Conservation (phyloP, 1,140 invertebrate species). For the Drosophila arizonae region DNA sequence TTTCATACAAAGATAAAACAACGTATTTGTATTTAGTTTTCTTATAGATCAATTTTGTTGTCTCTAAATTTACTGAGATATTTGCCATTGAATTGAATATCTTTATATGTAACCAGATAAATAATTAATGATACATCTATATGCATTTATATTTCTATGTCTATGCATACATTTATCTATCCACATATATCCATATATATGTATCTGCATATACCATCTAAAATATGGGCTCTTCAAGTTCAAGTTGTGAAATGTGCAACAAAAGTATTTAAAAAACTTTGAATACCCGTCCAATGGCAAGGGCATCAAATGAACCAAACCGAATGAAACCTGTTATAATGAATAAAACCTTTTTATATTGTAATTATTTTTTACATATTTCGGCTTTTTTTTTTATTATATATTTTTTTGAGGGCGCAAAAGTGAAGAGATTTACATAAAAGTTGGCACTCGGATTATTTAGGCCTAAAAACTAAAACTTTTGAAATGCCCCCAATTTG, state of each 20-base stretch:
- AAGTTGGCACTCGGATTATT: slow-evolving; percentile 20
- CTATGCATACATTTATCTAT: too few species aligned
- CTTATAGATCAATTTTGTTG: too few species aligned
- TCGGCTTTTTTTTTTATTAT: slow-evolving; percentile 11
- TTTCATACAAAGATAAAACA: too few species aligned
- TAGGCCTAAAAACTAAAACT: slow-evolving; percentile 36
- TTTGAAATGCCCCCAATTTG: slow-evolving; percentile 52
- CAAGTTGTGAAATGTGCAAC: slow-evolving; percentile 4
- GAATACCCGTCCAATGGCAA: slow-evolving; percentile 25
- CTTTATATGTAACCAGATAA: too few species aligned
- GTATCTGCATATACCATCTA: too few species aligned
- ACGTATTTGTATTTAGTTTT: too few species aligned
- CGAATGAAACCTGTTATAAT: slow-evolving; percentile 61
- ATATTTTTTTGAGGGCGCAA: slow-evolving; percentile 32
- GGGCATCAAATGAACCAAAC: slow-evolving; percentile 17
- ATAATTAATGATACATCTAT: too few species aligned
- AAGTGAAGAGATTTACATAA: slow-evolving; percentile 46
- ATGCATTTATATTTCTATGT: too few species aligned
- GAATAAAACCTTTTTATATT: slow-evolving; percentile 6
- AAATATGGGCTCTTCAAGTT: not conserved
- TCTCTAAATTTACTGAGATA: too few species aligned
- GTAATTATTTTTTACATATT: slow-evolving; percentile 51
- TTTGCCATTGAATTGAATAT: too few species aligned
- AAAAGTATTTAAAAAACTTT: too few species aligned
- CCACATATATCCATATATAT: too few species aligned